Evolutionary conservation across 2,797 vertebrate species (phyloP).

Genomic region (Peromyscus aztecus): DNA sequence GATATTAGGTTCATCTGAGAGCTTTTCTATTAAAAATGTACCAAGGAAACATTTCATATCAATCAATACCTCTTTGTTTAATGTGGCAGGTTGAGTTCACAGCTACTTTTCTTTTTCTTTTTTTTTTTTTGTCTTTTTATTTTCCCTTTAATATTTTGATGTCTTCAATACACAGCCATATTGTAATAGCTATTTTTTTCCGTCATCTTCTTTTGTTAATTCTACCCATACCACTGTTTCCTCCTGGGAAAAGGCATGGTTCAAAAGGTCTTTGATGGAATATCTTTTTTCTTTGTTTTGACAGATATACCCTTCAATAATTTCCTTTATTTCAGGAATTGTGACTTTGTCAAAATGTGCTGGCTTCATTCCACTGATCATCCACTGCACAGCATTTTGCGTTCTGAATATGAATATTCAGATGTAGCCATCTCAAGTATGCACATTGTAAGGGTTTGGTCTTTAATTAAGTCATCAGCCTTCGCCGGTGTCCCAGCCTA

Average conservation of each 20-base stretch:
- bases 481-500: too few relatives aligned
- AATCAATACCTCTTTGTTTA: not conserved
- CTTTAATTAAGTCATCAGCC: too few relatives aligned
- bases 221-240: constrained; percentile 98
- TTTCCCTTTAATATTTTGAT: constrained; percentile 99
- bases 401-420: constrained; percentile 99
- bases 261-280: constrained; percentile 98
- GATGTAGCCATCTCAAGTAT: constrained; percentile 99
- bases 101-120: not conserved
- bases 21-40: not conserved
- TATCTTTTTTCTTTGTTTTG: constrained; percentile 89
- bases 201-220: constrained; percentile 99
- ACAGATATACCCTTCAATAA: too few relatives aligned
- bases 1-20: not conserved
- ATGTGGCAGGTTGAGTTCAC: not conserved
- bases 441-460: too few relatives aligned
- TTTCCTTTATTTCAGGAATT: too few relatives aligned
- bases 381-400: constrained; percentile 99
- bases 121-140: constrained; percentile 92
- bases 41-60: not conserved
- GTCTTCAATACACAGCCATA: constrained; percentile 98
- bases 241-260: constrained; percentile 99
- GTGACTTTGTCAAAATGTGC: too few relatives aligned
- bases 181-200: constrained; percentile 98
- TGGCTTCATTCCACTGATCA: constrained; percentile 76